Evolutionary conservation across 1,140 invertebrate species (phyloP), one percentile per base, ranked within the genome.

Genomic region (Sesamia nonagrioides): DNA sequence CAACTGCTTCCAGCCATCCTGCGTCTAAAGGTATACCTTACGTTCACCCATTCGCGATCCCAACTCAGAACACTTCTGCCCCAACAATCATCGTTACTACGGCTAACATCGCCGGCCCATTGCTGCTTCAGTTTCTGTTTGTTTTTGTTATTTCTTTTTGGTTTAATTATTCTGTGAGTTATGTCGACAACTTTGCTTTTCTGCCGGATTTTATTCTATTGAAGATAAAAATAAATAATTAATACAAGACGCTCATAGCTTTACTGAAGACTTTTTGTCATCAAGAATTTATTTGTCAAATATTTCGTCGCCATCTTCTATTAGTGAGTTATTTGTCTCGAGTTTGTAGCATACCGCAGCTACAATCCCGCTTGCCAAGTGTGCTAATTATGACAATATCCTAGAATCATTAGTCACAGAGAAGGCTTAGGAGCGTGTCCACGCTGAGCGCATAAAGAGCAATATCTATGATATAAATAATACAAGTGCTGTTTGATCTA

Each of bases 381-480:
- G 61, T 18, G 8, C 61, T 63, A 42, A 63, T 63, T 63, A 63
- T 42, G 61, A 63, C 15, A 63, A 63, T 66, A 66, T 66, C 37
- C 37, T 42, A 66, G n/a, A 42, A 66, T 13, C 61, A 66, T 66
- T 66, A 66, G 37, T 66, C 61, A 21, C 17, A 42, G 61, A 50
- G 45, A 50, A 13, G 11, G 15, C 15, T 13, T 15, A 60, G 4
- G 6, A 17, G n/a, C 37, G 42, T 2, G 17, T 37, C 21, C 61
- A 2, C 37, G 8, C 37, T 66, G 61, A 66, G 21, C 42, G 42
- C 42, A 42, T 45, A 42, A 37, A 13, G 37, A 66, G 61, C 7
- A 66, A 66, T 66, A 21, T 66, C 17, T 66, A 21, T 42, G 37
- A 21, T 42, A 66, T 66, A 66, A 66, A 66, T 66, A 66, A 21